A percentile compares a stretch with the other conserved stretches of the same genome.
Evolutionary conservation across 2,888 invertebrate species (phyloP).

Genomic region (Cheilosia urbana): DNA sequence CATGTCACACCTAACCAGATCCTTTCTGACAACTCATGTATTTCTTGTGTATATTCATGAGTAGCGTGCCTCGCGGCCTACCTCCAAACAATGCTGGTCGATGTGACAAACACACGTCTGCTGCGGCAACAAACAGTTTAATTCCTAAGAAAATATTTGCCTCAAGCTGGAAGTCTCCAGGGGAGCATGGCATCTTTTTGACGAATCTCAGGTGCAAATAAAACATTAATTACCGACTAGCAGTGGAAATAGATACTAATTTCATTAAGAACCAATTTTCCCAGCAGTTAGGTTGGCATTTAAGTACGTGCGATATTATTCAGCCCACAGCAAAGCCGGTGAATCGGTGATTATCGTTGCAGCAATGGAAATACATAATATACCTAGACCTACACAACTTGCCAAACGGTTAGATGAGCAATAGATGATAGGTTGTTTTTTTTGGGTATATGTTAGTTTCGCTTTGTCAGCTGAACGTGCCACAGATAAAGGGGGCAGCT

Average conservation of each 20-base stretch:
- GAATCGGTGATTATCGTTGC: neutral
- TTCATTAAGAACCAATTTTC: conserved; percentile 53
- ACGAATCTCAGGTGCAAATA: conserved; percentile 42
- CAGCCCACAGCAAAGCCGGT: neutral
- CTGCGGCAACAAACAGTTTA: neutral
- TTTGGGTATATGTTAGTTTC: neutral
- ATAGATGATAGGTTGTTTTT: conserved; percentile 3
- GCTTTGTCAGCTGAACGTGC: conserved; percentile 23
- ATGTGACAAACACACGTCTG: conserved; percentile 23
- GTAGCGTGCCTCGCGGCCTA: neutral
- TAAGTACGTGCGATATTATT: conserved; percentile 47
- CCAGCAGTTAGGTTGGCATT: conserved; percentile 36
- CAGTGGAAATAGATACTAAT: conserved; percentile 35
- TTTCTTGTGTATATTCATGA: neutral
- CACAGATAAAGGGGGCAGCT: neutral
- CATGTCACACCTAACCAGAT: conserved; percentile 40
- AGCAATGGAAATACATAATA: neutral
- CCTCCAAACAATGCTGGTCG: neutral
- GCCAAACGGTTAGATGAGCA: neutral
- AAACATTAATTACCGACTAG: conserved; percentile 50
- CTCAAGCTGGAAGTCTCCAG: neutral
- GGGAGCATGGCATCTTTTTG: neutral
- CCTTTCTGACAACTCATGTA: conserved; percentile 22
- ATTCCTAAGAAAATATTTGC: neutral
- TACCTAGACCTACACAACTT: neutral